Base-by-base conservation (phyloP, 2,888 invertebrate genomes). In the Amblyjoppa fuscipennis region DNA sequence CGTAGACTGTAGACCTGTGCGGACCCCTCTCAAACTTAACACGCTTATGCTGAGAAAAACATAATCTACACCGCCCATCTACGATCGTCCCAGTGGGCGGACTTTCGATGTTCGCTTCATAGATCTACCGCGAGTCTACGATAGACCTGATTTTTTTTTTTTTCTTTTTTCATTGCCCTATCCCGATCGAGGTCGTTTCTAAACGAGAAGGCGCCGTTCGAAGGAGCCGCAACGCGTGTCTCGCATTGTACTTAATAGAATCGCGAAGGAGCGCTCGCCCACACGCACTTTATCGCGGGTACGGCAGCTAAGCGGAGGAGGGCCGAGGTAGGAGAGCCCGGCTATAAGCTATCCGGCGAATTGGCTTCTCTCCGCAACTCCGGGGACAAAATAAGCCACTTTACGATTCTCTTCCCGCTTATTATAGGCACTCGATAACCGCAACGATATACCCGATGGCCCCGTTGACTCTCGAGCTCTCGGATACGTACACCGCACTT, bases 371-470 rank as follows among this genome's bases (percentile, higher is more conserved):
- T n/a, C 25, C 34, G 20, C 45, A 49, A 74, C 78, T 38, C 77
- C 38, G 61, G 81, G 70, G 76, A 86, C 79, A 83, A 86, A 88
- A 88, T 86, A 85, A 84, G 81, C 80, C 75, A 84, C 78, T 86
- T 87, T 85, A 86, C 88, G 87, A 87, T 85, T 83, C 74, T 83
- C 74, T 80, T 85, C 69, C 82, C 71, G 84, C 86, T 87, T 85
- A 86, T 86, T 87, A 87, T 83, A 85, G 86, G 79, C 83, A 59
- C 66, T 83, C 81, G 84, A 85, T 85, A 85, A 85, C 77, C 66
- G 80, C 51, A 2, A 64, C 31, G 88, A 86, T 82, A 81, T 80
- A 83, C 69, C 16, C 83, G 88, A 84, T 85, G 81, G 83, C 81
- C 83, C 81, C 81, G 73, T 81, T 84, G 80, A 83, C 81, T 85